Percentiles rank a stretch among this genome's conserved stretches.
These are phyloP conservation scores for Gobio gobio DNA, from an alignment of 2,113 vertebrate species.

Conservation along the genomic window DNA sequence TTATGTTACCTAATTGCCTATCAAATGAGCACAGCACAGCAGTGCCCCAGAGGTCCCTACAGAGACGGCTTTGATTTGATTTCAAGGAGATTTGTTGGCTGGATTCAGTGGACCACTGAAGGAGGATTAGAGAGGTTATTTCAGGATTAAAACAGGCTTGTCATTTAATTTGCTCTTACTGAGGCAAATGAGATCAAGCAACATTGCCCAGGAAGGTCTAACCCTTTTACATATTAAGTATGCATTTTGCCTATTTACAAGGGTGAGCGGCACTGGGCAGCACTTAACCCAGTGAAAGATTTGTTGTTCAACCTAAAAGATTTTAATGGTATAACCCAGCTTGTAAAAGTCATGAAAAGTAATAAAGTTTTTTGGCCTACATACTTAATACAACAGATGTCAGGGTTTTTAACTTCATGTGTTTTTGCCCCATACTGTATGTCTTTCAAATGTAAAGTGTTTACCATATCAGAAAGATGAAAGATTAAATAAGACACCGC, in stretches of 20 bases:
- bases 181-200: conserved; percentile 38
- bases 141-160: conserved; percentile 30
- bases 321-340: neutral
- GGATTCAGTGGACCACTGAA: conserved; percentile 35
- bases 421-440: too few species aligned
- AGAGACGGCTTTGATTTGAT: conserved; percentile 44
- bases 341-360: neutral
- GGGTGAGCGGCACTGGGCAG: neutral
- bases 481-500: too few species aligned
- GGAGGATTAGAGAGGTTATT: conserved; percentile 31
- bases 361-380: neutral
- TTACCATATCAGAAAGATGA: too few species aligned
- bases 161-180: conserved; percentile 34
- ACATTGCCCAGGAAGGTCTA: conserved; percentile 30
- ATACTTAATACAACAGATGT: neutral
- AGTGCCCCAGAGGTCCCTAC: conserved; percentile 19
- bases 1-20: conserved; percentile 22
- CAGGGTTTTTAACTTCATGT: too few species aligned
- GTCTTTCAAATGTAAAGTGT: too few species aligned
- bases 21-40: neutral
- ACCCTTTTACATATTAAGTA: conserved; percentile 30
- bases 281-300: neutral
- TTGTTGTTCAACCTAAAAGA: neutral
- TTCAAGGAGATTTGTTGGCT: conserved; percentile 39
- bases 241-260: conserved; percentile 1